Evolutionary conservation across 2,888 invertebrate species (phyloP), one percentile per base, ranked within the genome.

Genomic region (Neuroscelio doddi): DNA sequence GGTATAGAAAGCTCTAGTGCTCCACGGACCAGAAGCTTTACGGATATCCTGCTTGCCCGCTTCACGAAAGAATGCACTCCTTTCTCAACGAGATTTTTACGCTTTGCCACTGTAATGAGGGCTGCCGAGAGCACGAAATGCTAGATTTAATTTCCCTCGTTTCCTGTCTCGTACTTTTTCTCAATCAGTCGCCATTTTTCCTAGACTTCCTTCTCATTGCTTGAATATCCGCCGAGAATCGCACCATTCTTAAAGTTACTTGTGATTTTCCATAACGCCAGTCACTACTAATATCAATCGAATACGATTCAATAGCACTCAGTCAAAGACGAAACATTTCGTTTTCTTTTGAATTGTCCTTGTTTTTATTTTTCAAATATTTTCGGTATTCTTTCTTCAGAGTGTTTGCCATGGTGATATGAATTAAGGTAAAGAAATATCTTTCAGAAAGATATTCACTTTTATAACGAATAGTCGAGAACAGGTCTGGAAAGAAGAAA

Each of bases 31-130:
- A 71, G 73, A 74, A 74, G 70, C 68, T 66, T 64, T 71, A 67
- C 68, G 69, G 70, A 75, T 72, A 72, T 76, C 73, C 71, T 55
- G 67, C 69, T 69, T 71, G 69, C 70, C 70, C 71, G 68, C 71
- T 72, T 66, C 59, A 47, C 57, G 58, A 70, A 65, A 75, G 74
- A 74, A 73, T 67, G 69, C 72, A 72, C 68, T 68, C 56, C 63
- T 67, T 59, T 71, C 64, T 69, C 63, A 44, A 46, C 69, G 68
- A 56, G 71, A 76, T 73, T 71, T 72, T 74, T 72, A 68, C 72
- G 72, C 70, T 74, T 70, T 70, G 67, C 69, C 64, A 46, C 70
- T 64, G 67, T 78, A 78, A 78, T 74, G 77, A 77, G 74, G 71
- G 58, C 51, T 59, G 55, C 65, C 51, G 51, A 44, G 59, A 51